Evolutionary conservation across 2,113 vertebrate genomes (phyloP), one percentile per base, ranked within the genome.

Genomic region (Erpornis zantholeuca): DNA sequence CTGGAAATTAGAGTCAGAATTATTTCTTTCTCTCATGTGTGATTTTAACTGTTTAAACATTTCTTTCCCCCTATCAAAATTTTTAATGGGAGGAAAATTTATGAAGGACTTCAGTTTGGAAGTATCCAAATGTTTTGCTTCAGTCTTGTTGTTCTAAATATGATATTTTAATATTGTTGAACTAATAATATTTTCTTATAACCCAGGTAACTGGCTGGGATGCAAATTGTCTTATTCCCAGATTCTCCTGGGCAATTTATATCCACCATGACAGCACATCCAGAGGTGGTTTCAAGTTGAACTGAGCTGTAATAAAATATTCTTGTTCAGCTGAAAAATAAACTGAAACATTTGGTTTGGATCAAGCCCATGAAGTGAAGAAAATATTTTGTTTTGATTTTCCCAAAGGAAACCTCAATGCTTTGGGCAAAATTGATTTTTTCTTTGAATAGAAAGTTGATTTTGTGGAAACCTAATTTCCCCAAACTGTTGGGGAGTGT

Each of bases 201-300:
- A 84, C 40, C 65, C 75, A 82, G 66, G n/a, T 94, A 88, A 54
- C 64, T 8, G 17, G 22, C 66, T 88, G 70, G 84, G 71, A 82
- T 97, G 66, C 50, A 92, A 90, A 90, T 77, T 90, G 36, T 73
- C 71, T 93, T 92, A 88, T 75, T 90, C 59, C 76, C 81, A 72
- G 72, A 77, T 76, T 82, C 84, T 92, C 36, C 53, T 72, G 84
- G 66, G 63, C 78, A 72, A 69, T 91, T 92, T 85, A 28, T 72
- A 91, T 66, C 66, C 21, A 82, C 35, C 59, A 11, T 61, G 90
- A 64, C 73, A 87, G 49, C 42, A 85, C 38, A 81, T 59, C 72
- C 27, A 21, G 86, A 87, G 78, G 90, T 25, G 2, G 59, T 90
- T 87, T 92, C 45, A 72, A 64, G 61, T 47, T 75, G 86, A 86